Conservation (phyloP, 2,113 vertebrate genomes). For the Muscicapa adusta region DNA sequence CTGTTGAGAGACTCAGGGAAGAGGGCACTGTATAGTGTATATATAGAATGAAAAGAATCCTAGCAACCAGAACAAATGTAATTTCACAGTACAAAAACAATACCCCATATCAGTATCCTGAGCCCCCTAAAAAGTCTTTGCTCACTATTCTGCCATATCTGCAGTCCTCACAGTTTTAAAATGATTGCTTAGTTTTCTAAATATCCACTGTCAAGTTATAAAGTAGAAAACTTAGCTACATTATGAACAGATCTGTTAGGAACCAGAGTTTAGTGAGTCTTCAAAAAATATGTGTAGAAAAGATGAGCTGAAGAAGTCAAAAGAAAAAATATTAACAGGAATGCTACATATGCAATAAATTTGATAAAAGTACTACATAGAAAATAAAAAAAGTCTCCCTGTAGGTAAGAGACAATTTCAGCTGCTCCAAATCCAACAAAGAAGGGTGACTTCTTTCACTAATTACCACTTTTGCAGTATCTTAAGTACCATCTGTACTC, state of each 20-base stretch:
- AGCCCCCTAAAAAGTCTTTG: not conserved
- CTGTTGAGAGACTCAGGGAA: not conserved
- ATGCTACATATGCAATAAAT: not conserved
- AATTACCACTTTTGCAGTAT: slow-evolving; percentile 49
- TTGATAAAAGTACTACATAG: slow-evolving; percentile 25
- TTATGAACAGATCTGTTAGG: not conserved
- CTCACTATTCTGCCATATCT: not conserved
- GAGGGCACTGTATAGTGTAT: not conserved
- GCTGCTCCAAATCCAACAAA: slow-evolving; percentile 29
- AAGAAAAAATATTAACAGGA: not conserved
- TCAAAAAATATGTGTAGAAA: not conserved
- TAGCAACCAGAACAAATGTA: not conserved
- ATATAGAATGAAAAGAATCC: not conserved
- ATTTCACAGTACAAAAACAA: not conserved
- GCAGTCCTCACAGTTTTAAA: not conserved
- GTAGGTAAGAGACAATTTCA: slow-evolving; percentile 22
- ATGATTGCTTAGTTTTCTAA: not conserved
- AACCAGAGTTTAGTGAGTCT: not conserved
- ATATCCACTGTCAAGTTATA: not conserved
- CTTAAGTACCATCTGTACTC: slow-evolving; percentile 63
- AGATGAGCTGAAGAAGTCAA: not conserved
- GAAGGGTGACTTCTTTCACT: slow-evolving; percentile 25
- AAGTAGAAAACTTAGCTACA: not conserved
- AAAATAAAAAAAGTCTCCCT: slow-evolving; percentile 9
- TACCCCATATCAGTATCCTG: not conserved